A percentile compares a stretch with the other conserved stretches of the same genome.
Evolutionary conservation across 1,140 invertebrate genomes (phyloP).

Genomic region (Drosophila miranda): DNA sequence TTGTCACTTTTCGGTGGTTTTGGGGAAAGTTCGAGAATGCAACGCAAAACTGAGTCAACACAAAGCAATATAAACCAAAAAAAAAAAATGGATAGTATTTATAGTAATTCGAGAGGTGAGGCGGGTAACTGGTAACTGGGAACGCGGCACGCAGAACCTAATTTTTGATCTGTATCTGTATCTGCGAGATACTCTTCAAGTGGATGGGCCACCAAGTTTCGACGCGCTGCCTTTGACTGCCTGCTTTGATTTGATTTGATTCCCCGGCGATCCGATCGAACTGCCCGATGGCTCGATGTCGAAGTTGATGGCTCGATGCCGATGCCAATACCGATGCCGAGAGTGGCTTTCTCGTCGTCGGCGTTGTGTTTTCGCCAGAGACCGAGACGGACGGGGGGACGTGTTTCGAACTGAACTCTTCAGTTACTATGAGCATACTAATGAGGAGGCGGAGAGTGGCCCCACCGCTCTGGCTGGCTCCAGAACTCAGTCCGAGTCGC

Average conservation of each 20-base stretch:
- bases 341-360: constrained; percentile 38
- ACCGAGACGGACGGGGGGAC: constrained; percentile 3
- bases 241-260: constrained; percentile 72
- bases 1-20: not conserved
- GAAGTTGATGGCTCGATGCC: constrained; percentile 18
- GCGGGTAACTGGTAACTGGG: too few relatives aligned
- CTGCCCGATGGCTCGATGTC: constrained; percentile 20
- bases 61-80: constrained; percentile 7
- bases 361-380: constrained; percentile 18
- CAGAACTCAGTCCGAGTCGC: constrained; percentile 13
- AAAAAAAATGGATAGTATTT: not conserved
- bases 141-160: not conserved
- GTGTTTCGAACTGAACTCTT: constrained; percentile 60
- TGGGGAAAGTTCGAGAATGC: constrained; percentile 21
- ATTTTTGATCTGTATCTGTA: constrained; percentile 10
- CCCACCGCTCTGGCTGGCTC: constrained; percentile 9
- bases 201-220: constrained; percentile 34
- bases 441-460: constrained; percentile 59
- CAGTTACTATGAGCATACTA: constrained; percentile 72
- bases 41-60: not conserved
- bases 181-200: not conserved
- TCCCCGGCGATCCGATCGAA: constrained; percentile 53
- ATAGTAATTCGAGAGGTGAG: not conserved
- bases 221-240: constrained; percentile 69
- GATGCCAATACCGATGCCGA: constrained; percentile 18